Base-by-base conservation (phyloP, 2,888 invertebrate genomes). In the Drosophila rubida region DNA sequence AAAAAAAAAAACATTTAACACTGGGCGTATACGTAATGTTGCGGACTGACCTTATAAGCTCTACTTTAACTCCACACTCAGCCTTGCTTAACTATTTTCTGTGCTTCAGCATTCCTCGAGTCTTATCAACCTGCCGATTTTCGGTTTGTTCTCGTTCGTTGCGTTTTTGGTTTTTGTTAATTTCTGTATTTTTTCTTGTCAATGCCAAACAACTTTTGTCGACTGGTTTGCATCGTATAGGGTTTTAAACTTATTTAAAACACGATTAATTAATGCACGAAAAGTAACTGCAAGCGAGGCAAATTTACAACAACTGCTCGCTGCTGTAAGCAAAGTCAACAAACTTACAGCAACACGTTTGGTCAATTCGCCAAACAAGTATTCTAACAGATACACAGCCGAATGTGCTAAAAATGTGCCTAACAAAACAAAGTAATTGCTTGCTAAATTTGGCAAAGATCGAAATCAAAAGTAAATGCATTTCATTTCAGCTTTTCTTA, bases 21-120 rank as follows among this genome's bases (percentile, higher is more conserved):
- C 37, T 13, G 53, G 65, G 79, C 89, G 89, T 87, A 82, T 82
- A 85, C 87, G 69, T 71, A 68, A 87, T 68, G 39, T 64, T 45
- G 35, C 6, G 35, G 13, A 51, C 27, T 60, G 51, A 63, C 48
- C 58, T 74, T 74, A 78, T 4, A 22, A 45, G 55, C 50, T 4
- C 6, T 42, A 59, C 58, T 45, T 63, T 54, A 50, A 69, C 2
- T 37, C 19, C 7, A 13, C 22, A 41, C 27, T 55, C 13, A 55
- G 39, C 73, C 78, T 73, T 77, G 45, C 32, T 16, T 6, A 23
- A 30, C 16, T 54, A 22, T 23, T 39, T 61, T 44, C 30, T 32
- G 14, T 35, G 41, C 39, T 35, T 27, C 9, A 16, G 25, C 30
- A 51, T 51, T 48, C 50, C 42, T 11, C 16, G 7, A 57, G 48